phyloP scores from a whole-genome alignment of 2,113 vertebrate species.

The Antidorcas marsupialis region DNA sequence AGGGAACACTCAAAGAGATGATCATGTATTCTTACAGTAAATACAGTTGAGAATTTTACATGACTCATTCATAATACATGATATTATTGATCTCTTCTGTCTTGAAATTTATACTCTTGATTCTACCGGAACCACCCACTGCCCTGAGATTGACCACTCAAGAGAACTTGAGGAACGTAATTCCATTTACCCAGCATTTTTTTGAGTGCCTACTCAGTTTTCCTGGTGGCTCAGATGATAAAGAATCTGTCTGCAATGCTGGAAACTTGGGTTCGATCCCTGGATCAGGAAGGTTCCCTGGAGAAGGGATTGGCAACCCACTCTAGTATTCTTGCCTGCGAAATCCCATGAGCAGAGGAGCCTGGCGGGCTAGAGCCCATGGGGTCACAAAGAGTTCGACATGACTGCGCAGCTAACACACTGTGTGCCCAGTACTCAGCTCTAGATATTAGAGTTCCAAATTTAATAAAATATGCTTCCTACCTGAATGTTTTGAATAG shows the following conservation, averaged over 20 bases:
- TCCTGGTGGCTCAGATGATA: background rate
- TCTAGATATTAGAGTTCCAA: background rate
- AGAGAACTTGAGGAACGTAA: background rate
- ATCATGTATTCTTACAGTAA: background rate
- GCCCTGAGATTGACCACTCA: background rate
- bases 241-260: background rate
- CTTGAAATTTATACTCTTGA: background rate
- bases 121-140: background rate
- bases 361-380: background rate
- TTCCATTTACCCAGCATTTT: background rate
- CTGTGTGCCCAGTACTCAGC: background rate
- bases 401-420: background rate
- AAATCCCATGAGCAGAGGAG: background rate
- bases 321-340: background rate
- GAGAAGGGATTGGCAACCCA: background rate
- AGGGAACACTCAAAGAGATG: background rate
- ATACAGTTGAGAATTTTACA: background rate
- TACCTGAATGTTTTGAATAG: background rate
- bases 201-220: background rate
- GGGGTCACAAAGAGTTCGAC: background rate
- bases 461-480: background rate
- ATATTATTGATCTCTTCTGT: background rate
- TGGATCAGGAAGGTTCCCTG: background rate
- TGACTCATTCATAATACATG: background rate
- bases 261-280: background rate